Evolutionary conservation across 2,113 vertebrate genomes (phyloP), one percentile per base, ranked within the genome.

Genomic region (Polypterus bichir): DNA sequence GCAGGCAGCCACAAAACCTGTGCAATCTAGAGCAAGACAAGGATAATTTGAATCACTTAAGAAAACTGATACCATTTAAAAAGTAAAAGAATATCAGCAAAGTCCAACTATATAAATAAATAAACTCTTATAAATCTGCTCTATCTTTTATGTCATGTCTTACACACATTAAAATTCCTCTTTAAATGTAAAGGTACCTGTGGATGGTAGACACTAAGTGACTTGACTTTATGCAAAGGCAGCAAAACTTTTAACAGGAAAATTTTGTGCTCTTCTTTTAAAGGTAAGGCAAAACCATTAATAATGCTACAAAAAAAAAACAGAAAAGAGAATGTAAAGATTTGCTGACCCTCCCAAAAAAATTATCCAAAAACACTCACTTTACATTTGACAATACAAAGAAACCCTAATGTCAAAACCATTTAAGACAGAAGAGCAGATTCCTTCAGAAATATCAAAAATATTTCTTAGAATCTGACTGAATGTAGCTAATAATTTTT

Each of bases 201-300:
- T 62, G 95, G 94, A 70, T 98, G 96, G 78, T 99, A 99, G 66
- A 99, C 96, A 70, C 96, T 98, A 74, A 99, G 89, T 59, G 96
- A 98, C 75, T 99, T 99, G 79, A 97, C 96, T 91, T 99, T 99
- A 86, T 99, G 96, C 81, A 99, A 83, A 62, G 96, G 96, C 75
- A 99, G 77, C 72, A 99, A 88, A 74, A 99, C 96, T 81, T 98
- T 99, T 74, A 99, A 69, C 8, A 99, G 72, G 79, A 99, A 99
- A 78, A 98, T 96, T 81, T 99, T 99, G 91, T 99, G 96, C 85
- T 99, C 96, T 82, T 99, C 96, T 88, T 99, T 99, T 63, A 99
- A 83, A 47, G 96, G 96, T 81, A 99, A 93, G 74, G 96, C 94
- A 85, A 99, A 99, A 54, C 96, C 96, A 74, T 99, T 99, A 76